phyloP scores from a whole-genome alignment of 2,113 vertebrate species.

The Agapornis roseicollis region DNA sequence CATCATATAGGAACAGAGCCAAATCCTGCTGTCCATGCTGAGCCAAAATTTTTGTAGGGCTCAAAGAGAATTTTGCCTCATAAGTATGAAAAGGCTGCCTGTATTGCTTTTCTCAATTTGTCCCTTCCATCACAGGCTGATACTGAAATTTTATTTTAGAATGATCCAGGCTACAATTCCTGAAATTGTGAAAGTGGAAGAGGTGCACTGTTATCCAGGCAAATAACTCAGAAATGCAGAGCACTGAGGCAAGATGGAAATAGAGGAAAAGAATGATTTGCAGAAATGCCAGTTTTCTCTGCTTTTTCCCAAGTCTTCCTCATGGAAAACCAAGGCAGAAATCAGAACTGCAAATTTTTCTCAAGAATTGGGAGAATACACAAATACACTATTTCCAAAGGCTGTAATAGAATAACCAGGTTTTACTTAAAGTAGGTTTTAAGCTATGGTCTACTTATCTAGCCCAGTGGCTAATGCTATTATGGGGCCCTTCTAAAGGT shows the following conservation, averaged over 20 bases:
- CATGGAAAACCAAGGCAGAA: not conserved
- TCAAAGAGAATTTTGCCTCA: not conserved
- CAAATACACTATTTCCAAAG: not conserved
- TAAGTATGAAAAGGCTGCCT: fast-evolving
- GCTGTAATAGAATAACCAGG: not conserved
- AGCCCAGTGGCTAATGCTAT: not conserved
- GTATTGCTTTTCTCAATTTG: not conserved
- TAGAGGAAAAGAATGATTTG: not conserved
- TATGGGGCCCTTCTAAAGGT: not conserved
- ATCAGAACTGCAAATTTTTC: not conserved
- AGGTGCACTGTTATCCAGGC: not conserved
- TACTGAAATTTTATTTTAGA: not conserved
- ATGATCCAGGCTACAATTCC: not conserved
- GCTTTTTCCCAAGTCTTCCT: not conserved
- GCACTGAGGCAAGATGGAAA: not conserved
- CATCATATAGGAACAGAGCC: not conserved
- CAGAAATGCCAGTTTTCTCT: not conserved
- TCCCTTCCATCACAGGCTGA: not conserved
- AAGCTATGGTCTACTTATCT: not conserved
- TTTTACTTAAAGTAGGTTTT: not conserved
- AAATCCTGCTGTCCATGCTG: not conserved
- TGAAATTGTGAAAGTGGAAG: not conserved
- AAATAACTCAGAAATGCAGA: not conserved
- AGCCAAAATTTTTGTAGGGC: not conserved
- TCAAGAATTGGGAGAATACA: not conserved